A percentile compares a stretch with the other conserved stretches of the same genome.
phyloP scores from a whole-genome alignment of 2,113 vertebrate species.

The Spheniscus mendiculus region DNA sequence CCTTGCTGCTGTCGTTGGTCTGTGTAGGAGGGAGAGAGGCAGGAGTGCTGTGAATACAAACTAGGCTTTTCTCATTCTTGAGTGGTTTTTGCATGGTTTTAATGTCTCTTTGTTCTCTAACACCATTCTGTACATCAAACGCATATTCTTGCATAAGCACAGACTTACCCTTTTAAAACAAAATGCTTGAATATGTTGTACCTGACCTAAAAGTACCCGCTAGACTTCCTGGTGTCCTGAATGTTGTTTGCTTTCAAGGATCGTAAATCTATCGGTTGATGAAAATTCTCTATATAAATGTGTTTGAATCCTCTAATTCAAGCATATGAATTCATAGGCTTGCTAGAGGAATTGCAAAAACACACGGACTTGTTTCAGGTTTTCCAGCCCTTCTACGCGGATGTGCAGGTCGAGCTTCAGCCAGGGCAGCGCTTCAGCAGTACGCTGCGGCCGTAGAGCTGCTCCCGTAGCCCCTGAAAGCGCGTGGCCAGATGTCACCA shows the following conservation, averaged over 20 bases:
- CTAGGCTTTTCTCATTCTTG: background rate
- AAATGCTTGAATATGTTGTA: accelerated
- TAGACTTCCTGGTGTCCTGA: background rate
- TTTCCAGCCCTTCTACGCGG: background rate
- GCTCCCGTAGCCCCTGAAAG: background rate
- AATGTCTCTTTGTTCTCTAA: background rate
- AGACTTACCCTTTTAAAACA: background rate
- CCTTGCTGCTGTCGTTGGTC: background rate
- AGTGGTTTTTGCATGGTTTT: background rate
- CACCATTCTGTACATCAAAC: background rate
- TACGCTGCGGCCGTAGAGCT: accelerated
- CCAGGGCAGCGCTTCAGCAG: background rate
- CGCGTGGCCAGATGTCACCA: background rate
- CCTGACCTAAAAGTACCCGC: background rate
- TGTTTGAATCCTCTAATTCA: background rate
- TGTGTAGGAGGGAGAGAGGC: background rate
- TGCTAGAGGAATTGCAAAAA: background rate
- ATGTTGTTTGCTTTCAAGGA: background rate
- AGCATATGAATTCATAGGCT: background rate
- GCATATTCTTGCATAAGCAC: background rate
- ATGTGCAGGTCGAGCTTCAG: background rate
- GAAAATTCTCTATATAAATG: accelerated
- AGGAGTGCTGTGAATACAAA: background rate
- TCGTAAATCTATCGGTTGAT: background rate
- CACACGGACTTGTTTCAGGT: accelerated